Percentiles rank a stretch among this genome's conserved stretches.
Conservation (phyloP, 2,888 invertebrate species). For the Stegana nigrithorax region DNA sequence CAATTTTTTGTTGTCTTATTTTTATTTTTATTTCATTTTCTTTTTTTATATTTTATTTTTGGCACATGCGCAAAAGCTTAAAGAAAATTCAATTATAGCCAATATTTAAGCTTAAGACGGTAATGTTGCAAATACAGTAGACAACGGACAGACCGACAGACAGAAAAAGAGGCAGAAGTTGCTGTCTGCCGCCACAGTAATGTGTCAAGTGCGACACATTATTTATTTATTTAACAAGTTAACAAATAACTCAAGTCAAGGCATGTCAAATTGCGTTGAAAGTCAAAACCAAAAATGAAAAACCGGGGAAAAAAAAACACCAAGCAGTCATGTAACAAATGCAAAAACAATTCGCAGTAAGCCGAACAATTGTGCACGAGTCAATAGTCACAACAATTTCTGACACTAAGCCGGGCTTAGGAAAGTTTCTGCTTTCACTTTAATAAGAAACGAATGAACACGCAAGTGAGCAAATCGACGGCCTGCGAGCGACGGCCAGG, state of each 20-base stretch:
- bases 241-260: background rate
- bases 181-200: background rate
- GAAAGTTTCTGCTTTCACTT: constrained; percentile 56
- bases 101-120: no score
- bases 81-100: no score
- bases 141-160: no score
- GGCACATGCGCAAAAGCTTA: no score
- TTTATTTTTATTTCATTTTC: no score
- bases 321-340: background rate
- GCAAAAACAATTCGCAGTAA: background rate
- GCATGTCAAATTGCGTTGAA: background rate
- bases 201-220: background rate
- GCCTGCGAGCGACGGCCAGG: no score
- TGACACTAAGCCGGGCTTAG: constrained; percentile 60
- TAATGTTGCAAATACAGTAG: no score
- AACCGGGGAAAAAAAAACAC: background rate
- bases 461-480: no score
- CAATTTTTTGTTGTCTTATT: no score
- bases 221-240: constrained; percentile 12
- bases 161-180: no score
- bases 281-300: background rate
- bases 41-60: no score
- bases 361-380: constrained; percentile 19
- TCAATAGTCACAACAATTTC: constrained; percentile 37
- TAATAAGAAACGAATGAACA: no score